phyloP scores from a whole-genome alignment of 2,888 invertebrate genomes.

The Autographa gamma region DNA sequence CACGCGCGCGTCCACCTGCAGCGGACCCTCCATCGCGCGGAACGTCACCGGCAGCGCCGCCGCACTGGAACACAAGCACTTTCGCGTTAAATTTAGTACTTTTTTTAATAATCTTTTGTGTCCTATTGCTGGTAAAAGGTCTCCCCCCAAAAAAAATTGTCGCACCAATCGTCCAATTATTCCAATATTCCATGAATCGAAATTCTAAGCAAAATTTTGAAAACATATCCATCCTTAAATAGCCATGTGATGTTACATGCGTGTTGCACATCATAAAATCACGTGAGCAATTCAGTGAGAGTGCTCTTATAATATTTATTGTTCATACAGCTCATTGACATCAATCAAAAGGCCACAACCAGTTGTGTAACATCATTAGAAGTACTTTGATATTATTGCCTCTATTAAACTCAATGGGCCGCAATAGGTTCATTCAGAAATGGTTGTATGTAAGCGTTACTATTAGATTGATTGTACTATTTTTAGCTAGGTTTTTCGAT shows the following conservation, averaged over 20 bases:
- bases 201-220: background rate
- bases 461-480: background rate
- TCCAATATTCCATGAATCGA: too few species aligned
- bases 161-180: too few species aligned
- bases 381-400: conserved; percentile 28
- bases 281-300: conserved; percentile 5
- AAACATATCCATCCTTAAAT: background rate
- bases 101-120: too few species aligned
- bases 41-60: conserved; percentile 97
- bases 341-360: conserved; percentile 18
- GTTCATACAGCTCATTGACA: conserved; percentile 21
- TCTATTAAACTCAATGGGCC: conserved; percentile 30
- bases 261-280: conserved; percentile 27
- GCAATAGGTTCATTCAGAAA: conserved; percentile 29
- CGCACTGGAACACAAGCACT: conserved; percentile 88
- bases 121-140: too few species aligned
- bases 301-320: conserved; percentile 6
- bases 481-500: too few species aligned
- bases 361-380: conserved; percentile 7
- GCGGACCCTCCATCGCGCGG: conserved; percentile 95
- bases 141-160: too few species aligned
- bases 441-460: background rate
- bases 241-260: background rate
- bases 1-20: conserved; percentile 94
- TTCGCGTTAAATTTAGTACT: too few species aligned